A percentile compares a stretch with the other conserved stretches of the same genome.
These are phyloP conservation scores for Strix uralensis DNA, from an alignment of 2,113 vertebrate species.

Conservation along the genomic window DNA sequence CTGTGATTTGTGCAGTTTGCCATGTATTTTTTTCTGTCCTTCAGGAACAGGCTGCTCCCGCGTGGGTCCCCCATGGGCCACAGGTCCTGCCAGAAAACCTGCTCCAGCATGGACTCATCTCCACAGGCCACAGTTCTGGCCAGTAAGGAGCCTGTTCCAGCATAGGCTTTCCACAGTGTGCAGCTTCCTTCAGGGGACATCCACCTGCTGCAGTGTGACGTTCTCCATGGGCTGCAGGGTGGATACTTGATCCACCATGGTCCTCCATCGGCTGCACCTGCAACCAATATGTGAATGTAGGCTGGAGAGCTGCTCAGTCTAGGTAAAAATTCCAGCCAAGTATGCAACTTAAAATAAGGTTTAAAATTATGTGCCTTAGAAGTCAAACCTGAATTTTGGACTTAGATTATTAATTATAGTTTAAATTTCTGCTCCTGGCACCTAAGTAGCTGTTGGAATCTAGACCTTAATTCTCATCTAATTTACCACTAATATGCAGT, in stretches of 20 bases:
- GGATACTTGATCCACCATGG: neutral
- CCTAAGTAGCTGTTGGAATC: neutral
- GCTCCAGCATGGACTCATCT: neutral
- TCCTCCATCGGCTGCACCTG: neutral
- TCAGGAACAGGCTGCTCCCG: neutral
- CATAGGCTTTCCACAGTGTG: neutral
- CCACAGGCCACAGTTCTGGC: neutral
- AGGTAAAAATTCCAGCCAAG: neutral
- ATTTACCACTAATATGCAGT: neutral
- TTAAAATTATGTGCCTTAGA: neutral
- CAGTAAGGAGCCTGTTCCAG: neutral
- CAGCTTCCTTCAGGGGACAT: neutral
- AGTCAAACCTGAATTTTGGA: neutral
- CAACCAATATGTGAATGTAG: neutral
- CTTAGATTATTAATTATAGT: neutral
- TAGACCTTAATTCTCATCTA: neutral
- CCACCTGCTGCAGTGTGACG: neutral
- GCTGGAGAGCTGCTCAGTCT: neutral
- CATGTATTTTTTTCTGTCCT: neutral
- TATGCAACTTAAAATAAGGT: accelerated
- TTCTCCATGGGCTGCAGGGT: neutral
- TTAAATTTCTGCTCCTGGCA: neutral
- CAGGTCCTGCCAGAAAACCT: neutral
- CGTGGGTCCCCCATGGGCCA: neutral
- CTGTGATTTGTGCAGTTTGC: neutral